phyloP scores from a whole-genome alignment of 2,888 invertebrate genomes.

The Cancer borealis region DNA sequence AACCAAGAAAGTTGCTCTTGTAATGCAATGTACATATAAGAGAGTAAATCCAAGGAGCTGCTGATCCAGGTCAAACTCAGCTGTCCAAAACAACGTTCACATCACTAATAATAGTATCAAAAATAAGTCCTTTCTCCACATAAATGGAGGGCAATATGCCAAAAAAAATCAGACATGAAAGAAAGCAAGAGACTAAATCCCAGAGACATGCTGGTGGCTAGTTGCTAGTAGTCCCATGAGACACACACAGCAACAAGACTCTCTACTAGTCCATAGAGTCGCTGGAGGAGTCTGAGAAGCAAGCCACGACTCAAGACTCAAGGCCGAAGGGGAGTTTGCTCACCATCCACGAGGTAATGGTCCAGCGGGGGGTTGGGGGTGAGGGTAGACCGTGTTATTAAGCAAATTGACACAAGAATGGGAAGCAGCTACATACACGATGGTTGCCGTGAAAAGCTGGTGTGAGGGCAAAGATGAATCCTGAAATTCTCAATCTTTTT shows the following conservation, averaged over 20 bases:
- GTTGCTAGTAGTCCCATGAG: neutral
- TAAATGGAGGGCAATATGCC: neutral
- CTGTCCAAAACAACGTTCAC: neutral
- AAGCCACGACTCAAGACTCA: neutral
- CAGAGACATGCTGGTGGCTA: conserved; percentile 12
- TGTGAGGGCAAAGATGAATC: neutral
- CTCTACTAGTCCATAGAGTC: conserved; percentile 10
- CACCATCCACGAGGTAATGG: conserved; percentile 49
- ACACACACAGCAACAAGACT: conserved; percentile 54
- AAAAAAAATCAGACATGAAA: neutral
- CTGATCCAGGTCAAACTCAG: neutral
- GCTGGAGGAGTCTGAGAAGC: neutral
- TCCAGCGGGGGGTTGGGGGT: conserved; percentile 33
- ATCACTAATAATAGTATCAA: neutral
- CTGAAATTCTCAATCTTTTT: neutral
- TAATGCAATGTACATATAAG: neutral
- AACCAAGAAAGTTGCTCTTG: neutral
- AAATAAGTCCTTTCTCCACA: neutral
- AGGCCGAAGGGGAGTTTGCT: conserved; percentile 41
- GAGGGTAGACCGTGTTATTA: conserved; percentile 30
- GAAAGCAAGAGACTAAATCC: neutral
- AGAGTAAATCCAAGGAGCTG: conserved; percentile 8
- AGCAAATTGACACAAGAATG: conserved; percentile 25
- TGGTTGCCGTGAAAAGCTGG: neutral
- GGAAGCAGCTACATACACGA: neutral